Base-by-base conservation (phyloP, 2,797 vertebrate species). In the Acipenser ruthenus region DNA sequence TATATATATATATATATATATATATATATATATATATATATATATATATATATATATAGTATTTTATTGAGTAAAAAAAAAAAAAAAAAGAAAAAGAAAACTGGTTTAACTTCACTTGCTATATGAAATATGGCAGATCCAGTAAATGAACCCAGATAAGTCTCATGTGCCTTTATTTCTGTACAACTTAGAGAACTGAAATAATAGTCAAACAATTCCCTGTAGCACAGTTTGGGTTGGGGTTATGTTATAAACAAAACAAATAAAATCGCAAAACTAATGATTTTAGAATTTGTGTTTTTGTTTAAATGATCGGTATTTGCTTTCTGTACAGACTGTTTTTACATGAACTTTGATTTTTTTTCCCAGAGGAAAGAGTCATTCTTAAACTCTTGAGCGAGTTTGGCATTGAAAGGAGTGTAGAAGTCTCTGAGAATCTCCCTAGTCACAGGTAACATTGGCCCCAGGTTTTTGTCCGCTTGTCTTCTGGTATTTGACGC, bases 401-500 rank as follows among this genome's bases (percentile, higher is more conserved):
- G 80, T 79, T 91, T 91, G 68, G 85, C 75, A 49, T 99, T 99
- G 84, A 97, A 98, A 7, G 95, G 95, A 63, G 60, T 79, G 10
- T 99, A 97, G 84, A 98, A 98, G 74, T 91, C 87, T 70, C 69
- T 79, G 64, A 99, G 82, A 73, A 97, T 86, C 71, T 87, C 87
- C 79, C 88, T 91, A 0, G 95, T 99, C 56, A 89, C 75, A 0
- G 87, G 83, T 70, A 93, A 85, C 96, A 99, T 99, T 4, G 95
- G 95, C 47, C 96, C 95, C 74, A 97, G 83, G 80, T 78, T 96
- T 69, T 91, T 93, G 84, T 99, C 95, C 1, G 94, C 91, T 0
- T 87, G 91, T 15, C 93, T 88, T 65, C 96, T 88, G 11, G 91
- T 91, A 68, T 98, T 99, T 1, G 95, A 96, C 0, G 95, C 94